Evolutionary conservation across 2,113 vertebrate genomes (phyloP), one percentile per base, ranked within the genome.

Genomic region (Colius striatus): DNA sequence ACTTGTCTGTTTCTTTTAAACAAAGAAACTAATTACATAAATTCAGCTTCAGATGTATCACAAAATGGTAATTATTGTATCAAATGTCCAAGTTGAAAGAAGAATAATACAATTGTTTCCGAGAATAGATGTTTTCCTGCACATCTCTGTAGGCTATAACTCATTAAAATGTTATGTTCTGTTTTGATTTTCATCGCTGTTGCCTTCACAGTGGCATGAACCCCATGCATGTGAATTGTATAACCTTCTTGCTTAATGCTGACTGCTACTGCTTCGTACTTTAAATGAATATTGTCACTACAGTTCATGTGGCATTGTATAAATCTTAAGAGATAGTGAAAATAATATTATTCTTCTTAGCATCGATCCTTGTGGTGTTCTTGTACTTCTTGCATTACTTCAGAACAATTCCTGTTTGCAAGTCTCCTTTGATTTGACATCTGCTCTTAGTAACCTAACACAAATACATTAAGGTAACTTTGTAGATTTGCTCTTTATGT

Each of bases 161-260:
- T 91, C 68, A 84, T 96, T 87, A 87, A 91, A 92, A 74, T 58
- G 75, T 73, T 79, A 41, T 20, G 13, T 45, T 83, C 25, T 32
- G 71, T 54, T 60, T 85, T 95, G 79, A 84, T 96, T 91, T 92
- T 78, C 34, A 78, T 95, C 27, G 19, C 43, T 84, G 85, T 83
- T 55, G 61, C 22, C 22, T 74, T 71, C 32, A 8, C 27, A 90
- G 36, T 50, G 55, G 13, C 32, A 18, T 27, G 36, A 90, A 63
- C 58, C 13, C 18, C 77, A 14, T 86, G 91, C 60, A 50, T 84
- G 48, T 68, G 65, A 92, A 75, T 83, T 88, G 16, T 47, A 2
- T 51, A 78, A n/a, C 38, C 65, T 36, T 88, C n/a, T 72, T 82
- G 60, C 58, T 72, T 75, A 71, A 54, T 62, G 61, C 25, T 60